These are phyloP conservation scores for Trissolcus japonicus DNA, from an alignment of 2,888 invertebrate genomes.

Conservation along the genomic window DNA sequence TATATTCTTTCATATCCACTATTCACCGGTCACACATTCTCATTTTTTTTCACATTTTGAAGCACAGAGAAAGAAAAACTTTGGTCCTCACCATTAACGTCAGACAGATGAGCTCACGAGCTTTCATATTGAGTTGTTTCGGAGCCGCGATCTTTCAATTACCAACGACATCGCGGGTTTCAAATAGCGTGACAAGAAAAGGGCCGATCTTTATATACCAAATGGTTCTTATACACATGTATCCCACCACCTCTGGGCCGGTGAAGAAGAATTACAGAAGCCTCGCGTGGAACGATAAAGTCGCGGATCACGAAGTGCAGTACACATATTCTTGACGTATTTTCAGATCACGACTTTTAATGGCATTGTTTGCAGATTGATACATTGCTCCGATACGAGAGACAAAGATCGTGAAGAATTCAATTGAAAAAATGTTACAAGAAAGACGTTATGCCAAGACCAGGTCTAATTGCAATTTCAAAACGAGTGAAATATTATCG, in stretches of 20 bases:
- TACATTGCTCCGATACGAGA: constrained; percentile 25
- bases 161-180: constrained; percentile 24
- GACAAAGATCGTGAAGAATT: constrained; percentile 13
- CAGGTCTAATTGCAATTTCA: constrained; percentile 24
- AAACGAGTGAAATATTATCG: constrained; percentile 14
- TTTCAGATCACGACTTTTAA: constrained; percentile 49
- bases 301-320: constrained; percentile 28
- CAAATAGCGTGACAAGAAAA: constrained; percentile 27
- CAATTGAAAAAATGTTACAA: constrained; percentile 6
- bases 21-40: constrained; percentile 1
- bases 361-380: constrained; percentile 50
- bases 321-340: constrained; percentile 24
- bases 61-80: constrained; percentile 6
- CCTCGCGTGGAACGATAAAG: constrained; percentile 15
- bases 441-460: background rate
- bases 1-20: background rate
- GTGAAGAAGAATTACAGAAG: constrained; percentile 22
- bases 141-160: background rate
- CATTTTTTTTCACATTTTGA: no score
- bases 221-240: constrained; percentile 20
- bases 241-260: constrained; percentile 37
- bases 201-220: constrained; percentile 50
- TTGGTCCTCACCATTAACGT: constrained; percentile 20
- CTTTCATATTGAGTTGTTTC: no score
- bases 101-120: no score